A percentile compares a stretch with the other conserved stretches of the same genome.
Conservation (phyloP, 2,888 invertebrate genomes). For the Melinopterus prodromus region DNA sequence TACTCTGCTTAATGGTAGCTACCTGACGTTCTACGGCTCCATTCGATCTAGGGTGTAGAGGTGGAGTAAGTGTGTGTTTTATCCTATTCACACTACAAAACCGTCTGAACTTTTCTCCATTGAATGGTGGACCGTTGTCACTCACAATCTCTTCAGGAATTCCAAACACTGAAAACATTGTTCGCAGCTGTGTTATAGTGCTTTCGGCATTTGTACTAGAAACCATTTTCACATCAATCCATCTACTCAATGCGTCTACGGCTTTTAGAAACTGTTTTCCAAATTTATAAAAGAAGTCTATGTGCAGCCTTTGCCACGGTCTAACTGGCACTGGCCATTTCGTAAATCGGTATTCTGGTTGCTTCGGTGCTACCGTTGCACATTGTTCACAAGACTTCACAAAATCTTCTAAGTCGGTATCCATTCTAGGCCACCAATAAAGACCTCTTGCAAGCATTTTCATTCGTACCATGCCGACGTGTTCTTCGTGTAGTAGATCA, state of each 20-base stretch:
- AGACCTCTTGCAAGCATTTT: conserved; percentile 21
- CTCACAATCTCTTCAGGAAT: conserved; percentile 41
- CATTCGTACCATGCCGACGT: conserved; percentile 30
- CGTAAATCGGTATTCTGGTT: not conserved
- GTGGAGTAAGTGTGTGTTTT: conserved; percentile 42
- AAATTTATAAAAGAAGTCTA: conserved; percentile 34
- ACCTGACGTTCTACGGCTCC: conserved; percentile 41
- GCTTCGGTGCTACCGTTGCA: conserved; percentile 18
- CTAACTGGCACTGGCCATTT: conserved; percentile 23
- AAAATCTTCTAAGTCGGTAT: too few species aligned
- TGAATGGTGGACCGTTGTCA: conserved; percentile 46
- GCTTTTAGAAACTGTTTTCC: conserved; percentile 38
- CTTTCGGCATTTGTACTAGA: conserved; percentile 38
- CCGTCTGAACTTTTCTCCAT: conserved; percentile 37
- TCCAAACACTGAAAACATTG: conserved; percentile 42
- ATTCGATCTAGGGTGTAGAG: conserved; percentile 44
- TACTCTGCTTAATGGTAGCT: conserved; percentile 42
- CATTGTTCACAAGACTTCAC: conserved; percentile 28
- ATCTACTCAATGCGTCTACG: conserved; percentile 43
- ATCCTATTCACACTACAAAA: too few species aligned
- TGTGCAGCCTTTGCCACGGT: conserved; percentile 22
- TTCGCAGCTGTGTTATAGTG: conserved; percentile 37
- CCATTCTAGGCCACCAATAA: too few species aligned
- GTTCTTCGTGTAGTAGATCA: conserved; percentile 11
- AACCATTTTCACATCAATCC: conserved; percentile 43